Evolutionary conservation across 2,797 vertebrate genomes (phyloP), one percentile per base, ranked within the genome.

Genomic region (Nannoperca obscura): DNA sequence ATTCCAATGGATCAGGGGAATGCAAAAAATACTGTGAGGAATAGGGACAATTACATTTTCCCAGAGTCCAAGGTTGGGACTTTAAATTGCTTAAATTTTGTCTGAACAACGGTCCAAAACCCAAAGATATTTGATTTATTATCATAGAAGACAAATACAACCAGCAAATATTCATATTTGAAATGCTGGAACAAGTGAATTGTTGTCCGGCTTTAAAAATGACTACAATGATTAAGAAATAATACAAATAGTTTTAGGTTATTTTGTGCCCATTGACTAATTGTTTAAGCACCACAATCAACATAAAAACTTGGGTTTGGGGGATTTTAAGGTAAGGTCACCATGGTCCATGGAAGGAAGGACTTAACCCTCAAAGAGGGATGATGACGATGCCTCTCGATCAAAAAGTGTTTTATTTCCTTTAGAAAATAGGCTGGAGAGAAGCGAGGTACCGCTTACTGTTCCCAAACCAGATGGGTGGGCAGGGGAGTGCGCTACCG

Each of bases 401-500:
- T 83, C n/a, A 40, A 36, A 58, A 67, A 52, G n/a, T 9, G 61
- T 57, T 79, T 81, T 70, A 82, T 84, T 74, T 84, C 79, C 24
- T 53, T 88, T 87, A 86, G 74, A 81, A 83, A 74, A 71, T 42
- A 55, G 49, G 36, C 24, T 67, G 57, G 71, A 78, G 61, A 72
- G 63, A 53, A 58, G 66, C 65, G 58, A 74, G 66, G 64, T 49
- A 64, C 66, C 17, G 22, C 75, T 77, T 61, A 53, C 69, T 76
- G 64, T 76, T 85, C 70, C 67, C 59, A 64, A 85, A 73, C 44
- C 60, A 84, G 71, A 46, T 20, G 55, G 70, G 55, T 68, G 76
- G 84, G 83, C 80, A 73, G 57, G 68, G 76, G 83, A 83, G 76
- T 78, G 24, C n/a, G 74, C 67, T 86, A 60, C 74, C 65, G 84